Percentiles rank a stretch among this genome's conserved stretches.
phyloP scores from a whole-genome alignment of 2,113 vertebrate species.

The Tylochromis polylepis region DNA sequence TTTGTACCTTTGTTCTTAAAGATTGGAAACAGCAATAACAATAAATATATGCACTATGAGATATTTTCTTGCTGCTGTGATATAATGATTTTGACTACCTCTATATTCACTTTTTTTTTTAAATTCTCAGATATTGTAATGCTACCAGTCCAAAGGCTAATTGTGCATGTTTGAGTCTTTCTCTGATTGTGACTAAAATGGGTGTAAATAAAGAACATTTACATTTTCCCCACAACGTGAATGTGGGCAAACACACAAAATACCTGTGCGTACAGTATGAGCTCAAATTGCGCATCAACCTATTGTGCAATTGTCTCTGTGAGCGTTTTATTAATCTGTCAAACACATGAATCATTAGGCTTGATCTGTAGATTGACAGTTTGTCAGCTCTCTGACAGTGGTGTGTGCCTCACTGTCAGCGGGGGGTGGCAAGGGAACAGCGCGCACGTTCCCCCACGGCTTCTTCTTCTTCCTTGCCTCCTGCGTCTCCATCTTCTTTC shows the following conservation, averaged over 20 bases:
- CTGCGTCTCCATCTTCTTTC: conserved; percentile 55
- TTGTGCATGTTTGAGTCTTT: background rate
- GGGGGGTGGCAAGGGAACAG: conserved; percentile 41
- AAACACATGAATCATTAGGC: conserved; percentile 58
- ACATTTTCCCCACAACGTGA: background rate
- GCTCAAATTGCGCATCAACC: background rate
- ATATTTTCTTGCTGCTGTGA: background rate
- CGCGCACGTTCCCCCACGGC: conserved; percentile 46
- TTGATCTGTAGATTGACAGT: conserved; percentile 64
- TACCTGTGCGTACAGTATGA: conserved; percentile 10
- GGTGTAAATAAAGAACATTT: background rate
- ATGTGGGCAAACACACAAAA: background rate
- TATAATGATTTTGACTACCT: background rate
- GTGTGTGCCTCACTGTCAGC: conserved; percentile 51
- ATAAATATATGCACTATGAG: background rate
- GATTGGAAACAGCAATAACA: background rate
- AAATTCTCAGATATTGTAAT: background rate
- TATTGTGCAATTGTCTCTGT: conserved; percentile 31
- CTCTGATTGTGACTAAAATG: background rate
- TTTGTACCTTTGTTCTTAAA: conserved; percentile 16
- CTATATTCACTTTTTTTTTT: background rate
- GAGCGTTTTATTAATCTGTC: conserved; percentile 61
- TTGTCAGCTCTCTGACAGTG: conserved; percentile 61
- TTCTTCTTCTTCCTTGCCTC: conserved; percentile 42
- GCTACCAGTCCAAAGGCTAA: background rate